Evolutionary conservation across 2,888 invertebrate genomes (phyloP), one percentile per base, ranked within the genome.

Genomic region (Odontocolon sp.): DNA sequence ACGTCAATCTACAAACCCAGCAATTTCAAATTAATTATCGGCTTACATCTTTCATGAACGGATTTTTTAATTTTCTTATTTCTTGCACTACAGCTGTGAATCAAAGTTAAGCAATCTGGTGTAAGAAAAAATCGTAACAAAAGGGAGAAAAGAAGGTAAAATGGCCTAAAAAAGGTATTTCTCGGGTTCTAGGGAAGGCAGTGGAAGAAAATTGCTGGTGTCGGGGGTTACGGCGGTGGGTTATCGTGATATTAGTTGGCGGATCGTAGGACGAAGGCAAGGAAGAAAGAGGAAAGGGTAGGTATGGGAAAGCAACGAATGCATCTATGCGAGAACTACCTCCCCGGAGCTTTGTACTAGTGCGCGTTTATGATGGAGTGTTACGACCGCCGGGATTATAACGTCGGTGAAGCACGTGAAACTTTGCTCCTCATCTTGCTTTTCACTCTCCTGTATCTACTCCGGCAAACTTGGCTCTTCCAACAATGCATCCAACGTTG

Each of bases 301-400:
- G 21, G 61, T 36, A 33, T 23, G 16, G 14, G 64, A 40, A 73
- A 67, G 59, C 38, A 47, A n/a, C 50, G 50, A 57, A 42, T 63
- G 11, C 31, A 28, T 21, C 50, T 54, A 16, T 31, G 61, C 61
- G 54, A 56, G 56, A 61, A 74, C 38, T 11, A n/a, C 33, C 42
- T 56, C 26, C 28, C 38, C 38, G 16, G 42, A 42, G 33, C 54
- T 71, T 45, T 47, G 61, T 54, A 45, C 50, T 8, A 54, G 14
- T 14, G 47, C 40, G 31, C 31, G 26, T 68, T 56, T 47, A 68
- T 74, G 68, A 68, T 63, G 52, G 52, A 68, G 68, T 68, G 47
- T 74, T 68, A 74, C 61, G 54, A 61, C 38, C 61, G 36, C 38
- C 36, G 26, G 54, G 54, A 52, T 67, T 73, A 42, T 52, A 38